Base-by-base conservation (phyloP, 2,113 vertebrate genomes). In the Microcebus griseorufus region DNA sequence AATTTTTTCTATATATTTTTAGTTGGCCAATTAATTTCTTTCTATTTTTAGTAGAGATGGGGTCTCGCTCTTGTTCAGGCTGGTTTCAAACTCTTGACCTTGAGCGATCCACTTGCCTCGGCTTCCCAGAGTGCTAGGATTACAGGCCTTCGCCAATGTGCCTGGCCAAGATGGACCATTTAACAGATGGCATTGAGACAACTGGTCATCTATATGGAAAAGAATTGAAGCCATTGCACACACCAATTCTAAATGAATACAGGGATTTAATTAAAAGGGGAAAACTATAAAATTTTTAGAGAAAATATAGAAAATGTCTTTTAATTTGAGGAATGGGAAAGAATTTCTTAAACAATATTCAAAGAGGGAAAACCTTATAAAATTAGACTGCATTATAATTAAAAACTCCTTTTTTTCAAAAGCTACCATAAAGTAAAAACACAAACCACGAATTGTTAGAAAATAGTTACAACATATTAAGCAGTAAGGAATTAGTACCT, bases 371-470 rank as follows among this genome's bases (percentile, higher is more conserved):
- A 32, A 32, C 10, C 9, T 53, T 45, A 48, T 42, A 72, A 75
- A 88, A n/a, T 60, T 82, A 78, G 29, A 69, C 39, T 73, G 13
- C 12, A 32, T 37, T 91, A 12, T 48, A 80, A 90, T 12, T 2
- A 58, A 85, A 64, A 80, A 12, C 14, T 60, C 32, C 51, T 95
- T 88, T 9, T 39, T 39, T 96, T 64, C n/a, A 78, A 95, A 96
- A 93, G 48, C 80, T 1, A 23, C 7, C 22, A 1, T 39, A 64
- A 90, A 89, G 11, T 92, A 48, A 84, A 91, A 95, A 72, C 3
- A 76, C 9, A 64, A 72, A 32, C 29, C 42, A 45, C 8, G 83
- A 48, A 53, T 55, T 73, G 11, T 87, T 88, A 93, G 58, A 67
- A 96, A 88, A 39, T n/a, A 75, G n/a, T 88, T 91, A 25, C 9